phyloP scores from a whole-genome alignment of 1,140 invertebrate species.

The Portunus trituberculatus region DNA sequence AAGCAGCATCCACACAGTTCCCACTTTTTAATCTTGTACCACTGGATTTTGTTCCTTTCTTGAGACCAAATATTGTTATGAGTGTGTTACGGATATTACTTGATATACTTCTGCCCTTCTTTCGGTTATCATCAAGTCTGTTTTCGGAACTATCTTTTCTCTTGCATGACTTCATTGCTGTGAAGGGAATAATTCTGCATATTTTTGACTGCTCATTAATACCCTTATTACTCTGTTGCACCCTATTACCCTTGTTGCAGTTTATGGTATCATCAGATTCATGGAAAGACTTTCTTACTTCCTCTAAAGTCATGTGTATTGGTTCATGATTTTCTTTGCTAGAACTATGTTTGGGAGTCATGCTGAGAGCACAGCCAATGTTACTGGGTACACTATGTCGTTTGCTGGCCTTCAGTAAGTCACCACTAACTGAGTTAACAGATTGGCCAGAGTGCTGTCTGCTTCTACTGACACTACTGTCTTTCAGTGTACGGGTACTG shows the following conservation, averaged over 20 bases:
- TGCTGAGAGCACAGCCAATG: slow-evolving; percentile 72
- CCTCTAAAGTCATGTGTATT: slow-evolving; percentile 91
- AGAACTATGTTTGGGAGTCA: slow-evolving; percentile 70
- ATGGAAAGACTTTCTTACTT: slow-evolving; percentile 88
- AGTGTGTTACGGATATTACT: slow-evolving; percentile 73
- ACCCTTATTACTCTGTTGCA: slow-evolving; percentile 58
- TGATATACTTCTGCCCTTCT: slow-evolving; percentile 73
- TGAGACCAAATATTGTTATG: slow-evolving; percentile 73
- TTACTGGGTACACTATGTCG: slow-evolving; percentile 72
- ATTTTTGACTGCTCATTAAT: slow-evolving; percentile 70
- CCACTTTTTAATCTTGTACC: slow-evolving; percentile 71
- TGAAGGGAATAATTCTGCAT: slow-evolving; percentile 74
- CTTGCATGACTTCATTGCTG: slow-evolving; percentile 69
- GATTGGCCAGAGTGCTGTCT: slow-evolving; percentile 71
- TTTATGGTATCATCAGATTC: slow-evolving; percentile 79
- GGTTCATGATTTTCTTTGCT: slow-evolving; percentile 83
- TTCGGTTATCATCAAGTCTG: slow-evolving; percentile 68
- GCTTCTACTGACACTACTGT: slow-evolving; percentile 68
- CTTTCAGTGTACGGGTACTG: slow-evolving; percentile 56
- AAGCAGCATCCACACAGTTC: slow-evolving; percentile 72
- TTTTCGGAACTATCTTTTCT: slow-evolving; percentile 70
- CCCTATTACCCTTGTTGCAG: slow-evolving; percentile 64
- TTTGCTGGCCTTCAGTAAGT: slow-evolving; percentile 65
- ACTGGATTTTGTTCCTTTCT: slow-evolving; percentile 70
- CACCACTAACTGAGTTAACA: slow-evolving; percentile 62